Percentiles rank a stretch among this genome's conserved stretches.
These are phyloP conservation scores for Nematopogon swammerdamellus DNA, from an alignment of 2,888 invertebrate species.

Conservation along the genomic window DNA sequence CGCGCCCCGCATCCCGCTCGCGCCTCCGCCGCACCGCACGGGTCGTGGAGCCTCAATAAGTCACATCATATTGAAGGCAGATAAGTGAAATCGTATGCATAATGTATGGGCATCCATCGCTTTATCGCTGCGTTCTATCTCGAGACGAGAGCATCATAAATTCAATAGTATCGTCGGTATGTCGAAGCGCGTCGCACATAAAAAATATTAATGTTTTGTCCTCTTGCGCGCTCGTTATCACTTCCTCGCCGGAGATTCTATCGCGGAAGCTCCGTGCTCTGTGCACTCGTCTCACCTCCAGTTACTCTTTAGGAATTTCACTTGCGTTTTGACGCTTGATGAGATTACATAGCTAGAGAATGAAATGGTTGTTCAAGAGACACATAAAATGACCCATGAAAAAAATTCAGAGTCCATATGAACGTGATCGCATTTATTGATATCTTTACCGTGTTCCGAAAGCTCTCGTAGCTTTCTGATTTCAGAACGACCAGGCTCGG, in stretches of 20 bases:
- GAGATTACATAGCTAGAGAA: no score
- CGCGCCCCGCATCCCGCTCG: no score
- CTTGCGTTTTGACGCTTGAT: no score
- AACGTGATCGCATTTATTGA: no score
- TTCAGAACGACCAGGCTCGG: no score
- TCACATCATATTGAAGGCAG: neutral
- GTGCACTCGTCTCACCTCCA: neutral
- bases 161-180: neutral
- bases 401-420: no score
- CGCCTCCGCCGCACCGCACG: neutral
- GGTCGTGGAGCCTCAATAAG: neutral
- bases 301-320: no score
- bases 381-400: no score
- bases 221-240: neutral
- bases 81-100: neutral
- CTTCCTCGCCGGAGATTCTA: neutral
- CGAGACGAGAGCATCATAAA: neutral
- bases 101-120: neutral
- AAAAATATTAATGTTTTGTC: neutral
- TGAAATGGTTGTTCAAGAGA: no score
- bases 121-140: neutral
- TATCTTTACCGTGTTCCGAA: no score
- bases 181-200: neutral
- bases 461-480: no score
- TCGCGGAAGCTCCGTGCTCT: neutral